Base-by-base conservation (phyloP, 2,113 vertebrate genomes). In the Nycticryphes semicollaris region DNA sequence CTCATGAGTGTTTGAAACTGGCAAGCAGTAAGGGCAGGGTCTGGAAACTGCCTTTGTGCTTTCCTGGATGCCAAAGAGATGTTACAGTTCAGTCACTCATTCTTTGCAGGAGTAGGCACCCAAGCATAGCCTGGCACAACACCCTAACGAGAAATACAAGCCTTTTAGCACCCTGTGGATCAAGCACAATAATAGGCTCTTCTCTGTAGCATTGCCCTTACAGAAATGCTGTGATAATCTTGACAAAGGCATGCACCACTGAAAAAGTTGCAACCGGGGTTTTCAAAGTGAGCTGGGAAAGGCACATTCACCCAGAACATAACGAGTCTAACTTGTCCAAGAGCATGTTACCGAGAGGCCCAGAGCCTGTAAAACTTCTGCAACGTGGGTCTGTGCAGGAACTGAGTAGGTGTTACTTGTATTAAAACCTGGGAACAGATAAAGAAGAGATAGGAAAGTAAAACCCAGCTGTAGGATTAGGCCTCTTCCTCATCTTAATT, bases 361-460 rank as follows among this genome's bases (percentile, higher is more conserved):
- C 28, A 54, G 69, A 73, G 53, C 84, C 87, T 85, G 37, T 2
- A 48, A 53, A 80, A 23, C 72, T 85, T 69, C 62, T 93, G 82
- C 82, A 90, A 54, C 8, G 0, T 54, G 13, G 68, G 24, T 23
- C 82, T 94, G 37, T 0, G 9, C 70, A 87, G 87, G 21, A 91
- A 69, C 59, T 48, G 63, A 80, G 62, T 86, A 59, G 70, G 41
- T 83, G 63, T 67, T 93, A 28, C 0, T 82, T 77, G 28, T 83
- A 50, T 80, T 88, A 54, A 83, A 91, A 74, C 74, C 14, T 7
- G 23, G 76, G 57, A 95, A 91, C 41, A 76, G 78, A 50, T 85
- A 53, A 80, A 79, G 57, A 80, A 64, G 50, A 77, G 75, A 50
- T 33, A 74, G 37, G 45, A 84, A 70, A 67, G 18, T 41, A 86